phyloP scores from a whole-genome alignment of 2,113 vertebrate species.

The Myiozetetes cayanensis region DNA sequence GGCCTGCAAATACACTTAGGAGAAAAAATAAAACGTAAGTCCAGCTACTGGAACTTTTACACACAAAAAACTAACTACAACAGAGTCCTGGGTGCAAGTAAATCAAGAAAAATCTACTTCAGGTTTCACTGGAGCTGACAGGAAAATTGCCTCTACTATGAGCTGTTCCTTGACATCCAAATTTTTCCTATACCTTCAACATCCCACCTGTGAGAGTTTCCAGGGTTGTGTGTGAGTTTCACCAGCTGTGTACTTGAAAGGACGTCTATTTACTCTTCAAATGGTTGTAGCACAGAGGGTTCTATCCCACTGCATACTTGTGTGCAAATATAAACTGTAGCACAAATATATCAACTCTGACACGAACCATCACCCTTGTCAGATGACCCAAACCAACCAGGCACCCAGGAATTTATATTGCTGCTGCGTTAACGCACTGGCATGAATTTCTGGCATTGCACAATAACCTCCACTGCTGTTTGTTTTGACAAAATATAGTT shows the following conservation, averaged over 20 bases:
- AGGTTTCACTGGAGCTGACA: background rate
- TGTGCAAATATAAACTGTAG: background rate
- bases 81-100: background rate
- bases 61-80: background rate
- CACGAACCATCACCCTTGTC: background rate
- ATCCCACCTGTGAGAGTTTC: background rate
- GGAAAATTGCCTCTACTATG: rapidly evolving
- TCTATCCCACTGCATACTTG: background rate
- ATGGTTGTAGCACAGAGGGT: background rate
- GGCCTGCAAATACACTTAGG: background rate
- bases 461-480: background rate
- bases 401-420: slow-evolving; percentile 7
- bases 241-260: background rate
- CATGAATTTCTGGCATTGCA: background rate
- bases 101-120: background rate
- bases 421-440: slow-evolving; percentile 28
- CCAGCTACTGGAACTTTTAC: background rate
- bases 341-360: background rate
- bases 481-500: slow-evolving; percentile 1
- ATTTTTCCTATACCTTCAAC: background rate
- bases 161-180: background rate
- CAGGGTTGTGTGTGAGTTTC: background rate
- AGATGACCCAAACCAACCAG: background rate
- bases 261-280: background rate
- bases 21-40: background rate